These are phyloP conservation scores for Patiria pectinifera DNA, from an alignment of 53 echinoderm and acorn worm genomes.

Conservation along the genomic window DNA sequence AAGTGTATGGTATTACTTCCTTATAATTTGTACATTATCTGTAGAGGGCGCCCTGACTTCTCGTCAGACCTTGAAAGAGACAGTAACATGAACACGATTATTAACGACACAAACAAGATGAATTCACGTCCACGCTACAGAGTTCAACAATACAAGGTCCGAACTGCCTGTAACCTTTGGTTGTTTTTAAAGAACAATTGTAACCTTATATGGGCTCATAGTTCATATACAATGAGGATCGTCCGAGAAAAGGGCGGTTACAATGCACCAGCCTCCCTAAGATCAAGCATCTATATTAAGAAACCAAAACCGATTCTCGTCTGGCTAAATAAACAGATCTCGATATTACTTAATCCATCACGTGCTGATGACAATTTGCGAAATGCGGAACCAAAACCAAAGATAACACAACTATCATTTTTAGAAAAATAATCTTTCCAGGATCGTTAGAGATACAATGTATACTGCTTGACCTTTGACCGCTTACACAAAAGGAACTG, in stretches of 20 bases:
- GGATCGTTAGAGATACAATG: neutral
- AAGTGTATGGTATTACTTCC: neutral
- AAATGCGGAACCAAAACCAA: slow-evolving; percentile 24
- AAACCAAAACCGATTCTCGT: neutral
- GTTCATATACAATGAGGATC: too few relatives aligned
- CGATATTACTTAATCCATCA: neutral
- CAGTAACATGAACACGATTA: too few relatives aligned
- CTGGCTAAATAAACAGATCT: neutral
- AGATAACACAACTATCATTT: neutral
- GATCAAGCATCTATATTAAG: neutral
- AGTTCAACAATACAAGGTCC: too few relatives aligned
- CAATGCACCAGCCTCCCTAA: neutral
- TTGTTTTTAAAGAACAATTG: too few relatives aligned
- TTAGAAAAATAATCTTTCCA: neutral
- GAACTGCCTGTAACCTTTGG: too few relatives aligned
- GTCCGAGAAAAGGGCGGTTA: too few relatives aligned
- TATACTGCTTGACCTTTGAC: neutral
- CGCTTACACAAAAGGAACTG: neutral
- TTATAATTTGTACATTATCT: neutral
- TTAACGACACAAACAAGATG: too few relatives aligned
- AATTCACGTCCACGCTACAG: too few relatives aligned
- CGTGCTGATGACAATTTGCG: neutral
- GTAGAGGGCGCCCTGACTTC: neutral
- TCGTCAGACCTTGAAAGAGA: neutral
- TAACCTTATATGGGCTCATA: too few relatives aligned